Base-by-base conservation (phyloP, 2,113 vertebrate genomes). In the Athene noctua region DNA sequence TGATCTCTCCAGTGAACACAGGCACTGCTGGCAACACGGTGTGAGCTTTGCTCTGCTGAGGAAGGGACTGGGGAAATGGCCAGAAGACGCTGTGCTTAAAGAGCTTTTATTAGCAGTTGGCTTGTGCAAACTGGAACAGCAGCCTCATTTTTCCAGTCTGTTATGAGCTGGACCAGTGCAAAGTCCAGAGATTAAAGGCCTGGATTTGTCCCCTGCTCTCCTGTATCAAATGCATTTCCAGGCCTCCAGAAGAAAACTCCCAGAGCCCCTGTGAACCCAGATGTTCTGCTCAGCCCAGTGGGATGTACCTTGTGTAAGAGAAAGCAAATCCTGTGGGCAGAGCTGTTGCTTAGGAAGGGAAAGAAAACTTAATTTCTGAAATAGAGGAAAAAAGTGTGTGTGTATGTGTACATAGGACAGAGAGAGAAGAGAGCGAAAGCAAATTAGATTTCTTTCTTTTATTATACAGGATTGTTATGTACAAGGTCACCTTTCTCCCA, bases 391-490 rank as follows among this genome's bases (percentile, higher is more conserved):
- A 34, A 30, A 20, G 21, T 6, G 10, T 29, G 46, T 29, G 29
- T 51, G 42, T 34, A 16, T 13, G 3, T 8, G 16, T 22, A 1
- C 20, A 36, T 23, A 6, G 3, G 13, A 14, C 42, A 54, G 29
- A 83, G 26, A 75, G 44, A 86, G 40, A 79, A 49, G 13, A 59
- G 15, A 83, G 59, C 9, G 2, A 23, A 80, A 34, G n/a, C 71
- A 68, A 42, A 30, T 49, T 86, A 80, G 70, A 92, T 80, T 95
- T 93, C 78, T 86, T 95, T 84, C 77, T 96, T 97, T 97, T 97
- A 97, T 97, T 97, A 90, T 97, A 97, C 97, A 97, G 97, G 95
- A 77, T 93, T 34, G 14, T 97, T 97, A 97, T 97, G 82, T 97
- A 97, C 97, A 97, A 96, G 94, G 91, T 94, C 92, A 96, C 82